phyloP scores from a whole-genome alignment of 2,888 invertebrate species.

The Platycnemis pennipes region DNA sequence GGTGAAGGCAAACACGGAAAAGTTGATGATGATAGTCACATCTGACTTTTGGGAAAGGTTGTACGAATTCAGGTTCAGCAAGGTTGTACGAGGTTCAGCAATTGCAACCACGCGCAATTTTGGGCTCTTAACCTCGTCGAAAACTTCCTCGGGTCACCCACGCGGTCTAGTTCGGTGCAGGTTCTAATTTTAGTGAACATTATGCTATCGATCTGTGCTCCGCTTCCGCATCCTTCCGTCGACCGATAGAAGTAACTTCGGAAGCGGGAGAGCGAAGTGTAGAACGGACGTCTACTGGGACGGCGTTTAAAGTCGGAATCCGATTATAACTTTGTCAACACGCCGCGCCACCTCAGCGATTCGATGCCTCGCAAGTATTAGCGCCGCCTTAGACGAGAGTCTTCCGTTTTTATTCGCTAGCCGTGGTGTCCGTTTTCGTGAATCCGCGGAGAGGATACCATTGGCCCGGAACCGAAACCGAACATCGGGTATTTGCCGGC shows the following conservation, averaged over 20 bases:
- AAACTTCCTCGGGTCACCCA: not conserved
- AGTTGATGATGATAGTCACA: no score
- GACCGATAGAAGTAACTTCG: not conserved
- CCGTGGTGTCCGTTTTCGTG: no score
- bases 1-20: no score
- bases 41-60: no score
- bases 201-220: constrained; percentile 18
- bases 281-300: not conserved
- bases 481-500: no score
- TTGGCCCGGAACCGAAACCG: no score
- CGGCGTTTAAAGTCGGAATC: not conserved
- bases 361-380: not conserved
- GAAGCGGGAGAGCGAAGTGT: not conserved
- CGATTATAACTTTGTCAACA: constrained; percentile 17
- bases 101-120: no score
- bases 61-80: no score
- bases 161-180: not conserved
- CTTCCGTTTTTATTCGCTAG: no score
- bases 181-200: constrained; percentile 31
- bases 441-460: no score
- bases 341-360: not conserved
- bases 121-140: not conserved
- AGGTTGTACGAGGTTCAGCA: no score
- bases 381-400: no score
- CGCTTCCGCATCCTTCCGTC: constrained; percentile 4